Evolutionary conservation across 2,888 invertebrate species (phyloP).

Genomic region (Mythimna albipuncta): DNA sequence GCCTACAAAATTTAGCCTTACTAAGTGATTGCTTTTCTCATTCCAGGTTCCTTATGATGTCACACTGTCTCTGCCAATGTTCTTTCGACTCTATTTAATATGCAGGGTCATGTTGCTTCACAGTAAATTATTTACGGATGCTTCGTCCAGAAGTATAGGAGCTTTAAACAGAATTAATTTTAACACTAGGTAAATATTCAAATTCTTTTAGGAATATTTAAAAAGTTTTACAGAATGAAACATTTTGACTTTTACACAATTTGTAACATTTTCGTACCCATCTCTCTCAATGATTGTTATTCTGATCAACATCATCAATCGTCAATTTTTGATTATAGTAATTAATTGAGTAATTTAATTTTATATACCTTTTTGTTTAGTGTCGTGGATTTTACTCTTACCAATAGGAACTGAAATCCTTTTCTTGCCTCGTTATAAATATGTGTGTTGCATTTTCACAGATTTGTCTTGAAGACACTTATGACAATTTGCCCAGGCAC

Average conservation of each 20-base stretch:
- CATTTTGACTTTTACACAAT: not conserved
- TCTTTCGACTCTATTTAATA: slow-evolving; percentile 99
- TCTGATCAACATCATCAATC: not conserved
- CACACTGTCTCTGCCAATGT: slow-evolving; percentile 99
- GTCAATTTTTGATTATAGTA: not conserved
- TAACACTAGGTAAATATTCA: slow-evolving; percentile 95
- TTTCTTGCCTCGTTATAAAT: not conserved
- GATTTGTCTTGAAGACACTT: slow-evolving; percentile 98
- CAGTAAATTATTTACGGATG: slow-evolving; percentile 99
- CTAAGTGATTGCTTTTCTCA: slow-evolving; percentile 58
- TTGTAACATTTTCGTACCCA: not conserved
- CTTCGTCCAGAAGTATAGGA: slow-evolving; percentile 99
- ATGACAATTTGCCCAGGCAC: slow-evolving; percentile 99
- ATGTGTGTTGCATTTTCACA: slow-evolving; percentile 71
- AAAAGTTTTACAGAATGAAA: not conserved
- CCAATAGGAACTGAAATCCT: not conserved
- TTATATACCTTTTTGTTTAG: not conserved
- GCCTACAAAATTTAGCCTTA: slow-evolving; percentile 19
- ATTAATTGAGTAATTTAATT: not conserved
- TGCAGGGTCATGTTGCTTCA: slow-evolving; percentile 99
- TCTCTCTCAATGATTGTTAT: not conserved
- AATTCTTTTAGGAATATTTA: not conserved
- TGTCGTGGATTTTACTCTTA: not conserved
- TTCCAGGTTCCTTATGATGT: slow-evolving; percentile 97
- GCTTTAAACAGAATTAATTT: slow-evolving; percentile 99